These are phyloP conservation scores for Dryobotodes eremita DNA, from an alignment of 2,888 invertebrate species.

Conservation along the genomic window DNA sequence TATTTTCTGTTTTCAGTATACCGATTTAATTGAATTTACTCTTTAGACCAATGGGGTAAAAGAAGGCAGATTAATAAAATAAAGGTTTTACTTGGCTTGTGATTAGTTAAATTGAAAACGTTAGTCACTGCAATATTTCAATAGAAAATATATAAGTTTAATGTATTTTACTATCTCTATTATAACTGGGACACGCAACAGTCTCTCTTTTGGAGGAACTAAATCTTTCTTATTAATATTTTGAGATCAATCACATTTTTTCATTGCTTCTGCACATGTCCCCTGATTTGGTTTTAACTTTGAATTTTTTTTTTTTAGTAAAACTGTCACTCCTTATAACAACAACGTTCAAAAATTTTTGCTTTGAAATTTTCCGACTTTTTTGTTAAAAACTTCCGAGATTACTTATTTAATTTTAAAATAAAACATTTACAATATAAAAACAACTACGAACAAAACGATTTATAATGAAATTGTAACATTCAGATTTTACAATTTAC, in stretches of 20 bases:
- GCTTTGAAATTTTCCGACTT: conserved; percentile 40
- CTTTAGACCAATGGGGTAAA: conserved; percentile 23
- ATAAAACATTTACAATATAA: conserved; percentile 55
- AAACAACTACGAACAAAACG: conserved; percentile 59
- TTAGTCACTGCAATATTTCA: conserved; percentile 57
- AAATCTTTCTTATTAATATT: conserved; percentile 78
- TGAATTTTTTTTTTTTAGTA: conserved; percentile 47
- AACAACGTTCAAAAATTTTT: conserved; percentile 30
- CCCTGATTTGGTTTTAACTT: conserved; percentile 71
- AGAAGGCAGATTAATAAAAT: conserved; percentile 10
- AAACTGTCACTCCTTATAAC: conserved; percentile 56
- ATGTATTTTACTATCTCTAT: conserved; percentile 73
- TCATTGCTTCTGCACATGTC: conserved; percentile 70
- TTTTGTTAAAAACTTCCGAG: conserved; percentile 32
- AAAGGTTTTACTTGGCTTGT: conserved; percentile 11
- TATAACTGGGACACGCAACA: conserved; percentile 79
- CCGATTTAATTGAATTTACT: conserved; percentile 28
- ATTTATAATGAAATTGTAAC: conserved; percentile 59
- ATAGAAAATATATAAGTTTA: conserved; percentile 63
- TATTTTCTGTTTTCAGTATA: not conserved
- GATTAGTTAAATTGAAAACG: conserved; percentile 44
- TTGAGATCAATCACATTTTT: conserved; percentile 85
- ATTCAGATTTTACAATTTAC: conserved; percentile 60
- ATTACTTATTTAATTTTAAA: conserved; percentile 39
- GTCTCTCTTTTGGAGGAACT: conserved; percentile 84